Evolutionary conservation across 2,113 vertebrate genomes (phyloP), one percentile per base, ranked within the genome.

Genomic region (Thunnus thynnus): DNA sequence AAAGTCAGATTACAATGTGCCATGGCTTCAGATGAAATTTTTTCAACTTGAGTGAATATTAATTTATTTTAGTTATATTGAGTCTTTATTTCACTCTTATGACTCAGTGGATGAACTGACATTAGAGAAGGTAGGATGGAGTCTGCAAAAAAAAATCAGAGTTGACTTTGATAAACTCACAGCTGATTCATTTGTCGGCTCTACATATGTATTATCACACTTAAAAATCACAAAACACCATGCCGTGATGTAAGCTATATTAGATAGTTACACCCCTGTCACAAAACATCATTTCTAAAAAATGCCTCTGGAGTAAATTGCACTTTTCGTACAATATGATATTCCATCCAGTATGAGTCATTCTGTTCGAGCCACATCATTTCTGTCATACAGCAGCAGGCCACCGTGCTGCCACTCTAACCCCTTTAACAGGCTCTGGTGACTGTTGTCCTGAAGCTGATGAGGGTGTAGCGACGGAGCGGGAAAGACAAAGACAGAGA

Each of bases 401-500:
- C 20, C n/a, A 3, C 22, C 4, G 10, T 13, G 30, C 18, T 25
- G 47, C 57, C 74, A 44, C 55, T 10, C 20, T n/a, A 12, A 48
- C 20, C 47, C 60, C 18, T 4, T 41, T 54, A 48, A 65, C 65
- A n/a, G 17, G 27, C 70, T 54, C 25, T 48, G 27, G 20, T 50
- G 41, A 32, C 10, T 20, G 62, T 18, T 44, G 20, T 65, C 56
- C 63, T 27, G 52, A 8, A 64, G 8, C 47, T 44, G 64, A 72
- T 65, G n/a, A 73, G 52, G 12, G 22, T 1, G 14, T 30, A 7
- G 46, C 32, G 41, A 67, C 50, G 13, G 18, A 27, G 47, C 13
- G 5, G 30, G 9, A 8, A n/a, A 81, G 66, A 72, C 66, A 48
- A 64, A 63, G 54, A 55, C 7, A 25, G 32, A 70, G 50, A 76